A percentile compares a stretch with the other conserved stretches of the same genome.
Conservation (phyloP, 2,888 invertebrate species). For the Hirtodrosophila confusa region DNA sequence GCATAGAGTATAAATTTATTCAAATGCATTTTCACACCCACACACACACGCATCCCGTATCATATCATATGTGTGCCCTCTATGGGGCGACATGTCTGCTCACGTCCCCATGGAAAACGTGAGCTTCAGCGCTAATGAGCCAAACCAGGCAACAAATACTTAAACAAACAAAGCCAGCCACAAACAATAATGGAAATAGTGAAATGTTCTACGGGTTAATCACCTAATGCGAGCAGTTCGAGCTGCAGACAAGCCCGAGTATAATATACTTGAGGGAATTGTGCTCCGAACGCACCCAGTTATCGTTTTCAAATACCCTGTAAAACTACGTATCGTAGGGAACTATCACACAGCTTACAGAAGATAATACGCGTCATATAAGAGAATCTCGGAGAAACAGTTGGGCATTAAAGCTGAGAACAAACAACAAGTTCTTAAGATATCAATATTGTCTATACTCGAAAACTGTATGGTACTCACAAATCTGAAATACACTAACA, state of each 20-base stretch:
- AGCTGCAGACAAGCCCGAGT: not conserved
- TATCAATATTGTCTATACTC: too few species aligned
- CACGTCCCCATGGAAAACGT: constrained; percentile 52
- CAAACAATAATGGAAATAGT: constrained; percentile 32
- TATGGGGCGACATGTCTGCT: constrained; percentile 22
- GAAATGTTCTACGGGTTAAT: constrained; percentile 45
- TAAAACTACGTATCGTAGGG: too few species aligned
- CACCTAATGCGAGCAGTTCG: constrained; percentile 28
- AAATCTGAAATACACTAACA: too few species aligned
- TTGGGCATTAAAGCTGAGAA: too few species aligned
- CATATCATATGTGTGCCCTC: constrained; percentile 4
- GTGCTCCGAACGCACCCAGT: too few species aligned
- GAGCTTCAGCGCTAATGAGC: constrained; percentile 58
- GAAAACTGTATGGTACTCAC: too few species aligned
- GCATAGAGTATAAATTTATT: not conserved
- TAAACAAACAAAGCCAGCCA: constrained; percentile 16
- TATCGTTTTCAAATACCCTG: too few species aligned
- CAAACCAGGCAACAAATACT: constrained; percentile 27
- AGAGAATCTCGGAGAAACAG: too few species aligned
- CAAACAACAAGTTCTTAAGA: too few species aligned
- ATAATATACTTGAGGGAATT: not conserved
- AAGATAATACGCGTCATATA: too few species aligned
- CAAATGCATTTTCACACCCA: constrained; percentile 9
- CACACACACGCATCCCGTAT: constrained; percentile 10
- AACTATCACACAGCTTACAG: too few species aligned